Percentiles rank a stretch among this genome's conserved stretches.
phyloP scores from a whole-genome alignment of 2,797 vertebrate species.

The Rhodeus uyekii region DNA sequence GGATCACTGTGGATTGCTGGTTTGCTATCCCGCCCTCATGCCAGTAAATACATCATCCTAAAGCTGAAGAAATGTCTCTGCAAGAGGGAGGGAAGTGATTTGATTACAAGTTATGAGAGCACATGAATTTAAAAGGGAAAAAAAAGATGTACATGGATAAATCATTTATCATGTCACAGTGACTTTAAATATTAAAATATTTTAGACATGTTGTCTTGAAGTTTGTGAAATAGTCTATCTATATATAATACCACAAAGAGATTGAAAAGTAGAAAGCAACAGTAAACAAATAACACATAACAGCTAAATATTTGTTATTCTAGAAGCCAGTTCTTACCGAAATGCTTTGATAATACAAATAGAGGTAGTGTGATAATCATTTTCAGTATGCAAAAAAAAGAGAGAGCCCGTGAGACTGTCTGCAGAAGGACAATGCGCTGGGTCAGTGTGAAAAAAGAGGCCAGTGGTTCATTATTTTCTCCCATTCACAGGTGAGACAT shows the following conservation, averaged over 20 bases:
- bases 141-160: not conserved
- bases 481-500: conserved; percentile 81
- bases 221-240: not conserved
- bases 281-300: not conserved
- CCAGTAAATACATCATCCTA: too few relatives aligned
- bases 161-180: not conserved
- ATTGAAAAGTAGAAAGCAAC: not conserved
- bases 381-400: not conserved
- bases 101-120: too few relatives aligned
- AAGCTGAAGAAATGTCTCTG: too few relatives aligned
- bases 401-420: not conserved
- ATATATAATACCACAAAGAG: not conserved
- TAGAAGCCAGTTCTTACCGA: too few relatives aligned
- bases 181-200: not conserved
- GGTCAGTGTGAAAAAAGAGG: conserved; percentile 14
- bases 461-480: conserved; percentile 73
- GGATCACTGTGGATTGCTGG: too few relatives aligned
- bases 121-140: too few relatives aligned
- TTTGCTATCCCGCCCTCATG: too few relatives aligned
- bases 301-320: not conserved
- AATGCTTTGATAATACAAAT: not conserved
- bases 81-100: too few relatives aligned
- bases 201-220: not conserved
- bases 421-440: not conserved
- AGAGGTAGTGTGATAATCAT: not conserved